Base-by-base conservation (phyloP, 1,140 invertebrate genomes). In the Pseudoatta argentina region DNA sequence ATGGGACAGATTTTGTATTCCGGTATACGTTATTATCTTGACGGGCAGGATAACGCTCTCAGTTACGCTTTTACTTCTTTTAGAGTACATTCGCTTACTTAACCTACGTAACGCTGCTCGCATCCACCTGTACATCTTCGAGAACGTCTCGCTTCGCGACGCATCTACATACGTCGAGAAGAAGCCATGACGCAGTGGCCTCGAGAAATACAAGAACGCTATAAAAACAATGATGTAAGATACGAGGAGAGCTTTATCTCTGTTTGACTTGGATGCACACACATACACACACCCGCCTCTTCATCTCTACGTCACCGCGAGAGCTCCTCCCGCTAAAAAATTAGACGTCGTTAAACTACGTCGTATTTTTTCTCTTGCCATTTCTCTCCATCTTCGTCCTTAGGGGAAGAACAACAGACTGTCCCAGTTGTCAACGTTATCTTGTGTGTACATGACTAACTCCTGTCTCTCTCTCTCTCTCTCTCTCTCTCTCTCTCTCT, bases 221-320 rank as follows among this genome's bases (percentile, higher is more conserved):
- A 64, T 67, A 81, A 90, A 90, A 89, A 90, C 88, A 89, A 90
- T 89, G 86, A 89, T 77, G 86, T 72, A 75, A 83, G 55, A 61
- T 44, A 73, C 34, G 24, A 66, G 76, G 2, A 55, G 10, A 48
- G 21, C 59, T 57, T 73, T 48, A 77, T 76, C 72, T 77, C 85
- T 24, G 16, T 78, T 69, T 39, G 30, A 71, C 66, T 67, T n/a
- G 8, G 18, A n/a, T n/a, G 39, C 39, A 16, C 48, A 12, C 69
- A 55, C 12, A 30, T 2, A 30, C 30, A 30, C 30, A 55, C 6
- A 34, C 12, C 18, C 27, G 18, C 27, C 51, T 72, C 72, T 66
- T 71, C 75, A 6, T 69, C 76, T n/a, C 55, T 0, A 16, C 75
- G 34, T 78, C 24, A 16, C 66, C n/a, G 39, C n/a, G 64, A 1